A percentile compares a stretch with the other conserved stretches of the same genome.
Evolutionary conservation across 2,888 invertebrate genomes (phyloP).

Genomic region (Chalcosyrphus nemorum): DNA sequence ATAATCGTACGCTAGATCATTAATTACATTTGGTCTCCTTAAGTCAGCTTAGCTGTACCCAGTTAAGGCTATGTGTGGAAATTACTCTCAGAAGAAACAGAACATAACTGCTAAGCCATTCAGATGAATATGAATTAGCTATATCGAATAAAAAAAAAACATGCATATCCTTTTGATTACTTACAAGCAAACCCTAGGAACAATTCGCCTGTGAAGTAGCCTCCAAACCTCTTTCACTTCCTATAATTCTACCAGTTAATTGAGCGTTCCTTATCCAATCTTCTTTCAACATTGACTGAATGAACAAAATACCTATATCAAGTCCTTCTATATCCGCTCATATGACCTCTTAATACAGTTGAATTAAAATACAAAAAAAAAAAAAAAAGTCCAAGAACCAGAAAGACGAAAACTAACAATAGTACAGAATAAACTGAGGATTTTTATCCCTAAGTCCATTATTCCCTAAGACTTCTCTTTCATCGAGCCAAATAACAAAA

Average conservation of each 20-base stretch:
- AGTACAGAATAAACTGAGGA: slow-evolving; percentile 40
- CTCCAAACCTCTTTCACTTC: not conserved
- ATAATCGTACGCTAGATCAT: too few relatives aligned
- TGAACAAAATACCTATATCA: slow-evolving; percentile 1
- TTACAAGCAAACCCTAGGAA: too few relatives aligned
- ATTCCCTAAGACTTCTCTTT: slow-evolving; percentile 56
- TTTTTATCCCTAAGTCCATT: slow-evolving; percentile 43
- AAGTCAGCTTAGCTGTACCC: too few relatives aligned
- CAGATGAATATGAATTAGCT: too few relatives aligned
- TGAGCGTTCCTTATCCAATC: slow-evolving; percentile 12
- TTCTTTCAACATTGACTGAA: not conserved
- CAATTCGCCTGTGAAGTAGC: not conserved
- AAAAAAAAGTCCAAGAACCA: not conserved
- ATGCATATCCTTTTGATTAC: too few relatives aligned
- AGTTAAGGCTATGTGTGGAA: too few relatives aligned
- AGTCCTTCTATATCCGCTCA: not conserved
- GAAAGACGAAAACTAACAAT: slow-evolving; percentile 12
- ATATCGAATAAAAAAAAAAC: too few relatives aligned
- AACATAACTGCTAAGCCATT: too few relatives aligned
- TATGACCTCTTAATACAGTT: slow-evolving; percentile 1
- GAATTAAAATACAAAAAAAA: slow-evolving; percentile 5
- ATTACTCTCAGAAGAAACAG: too few relatives aligned
- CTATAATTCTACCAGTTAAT: not conserved
- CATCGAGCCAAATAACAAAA: not conserved
- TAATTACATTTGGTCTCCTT: too few relatives aligned